These are phyloP conservation scores for Oscheius sp. DNA, from an alignment of 2,888 invertebrate genomes.

Conservation along the genomic window DNA sequence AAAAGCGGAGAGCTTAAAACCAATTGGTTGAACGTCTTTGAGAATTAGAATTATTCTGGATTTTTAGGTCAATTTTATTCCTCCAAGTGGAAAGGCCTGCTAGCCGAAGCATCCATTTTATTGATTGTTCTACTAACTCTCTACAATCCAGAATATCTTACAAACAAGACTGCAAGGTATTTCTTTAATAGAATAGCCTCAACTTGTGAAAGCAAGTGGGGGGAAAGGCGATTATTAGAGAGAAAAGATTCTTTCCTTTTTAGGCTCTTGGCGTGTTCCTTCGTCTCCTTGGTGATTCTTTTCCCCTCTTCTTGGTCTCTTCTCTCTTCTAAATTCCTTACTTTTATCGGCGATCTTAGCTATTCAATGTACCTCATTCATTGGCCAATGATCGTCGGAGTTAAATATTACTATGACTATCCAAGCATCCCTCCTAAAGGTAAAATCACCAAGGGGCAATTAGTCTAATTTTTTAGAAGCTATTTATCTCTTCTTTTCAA, in stretches of 20 bases:
- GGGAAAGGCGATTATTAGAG: too few species aligned
- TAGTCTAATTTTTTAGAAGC: background rate
- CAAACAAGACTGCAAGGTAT: background rate
- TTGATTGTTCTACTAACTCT: background rate
- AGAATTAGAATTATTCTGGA: too few species aligned
- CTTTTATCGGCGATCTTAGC: background rate
- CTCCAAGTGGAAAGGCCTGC: background rate
- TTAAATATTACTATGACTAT: background rate
- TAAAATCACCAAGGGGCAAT: background rate
- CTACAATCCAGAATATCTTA: background rate
- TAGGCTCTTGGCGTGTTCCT: background rate
- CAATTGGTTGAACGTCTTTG: too few species aligned
- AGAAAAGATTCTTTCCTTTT: too few species aligned
- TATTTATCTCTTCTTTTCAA: background rate
- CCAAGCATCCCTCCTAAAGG: background rate
- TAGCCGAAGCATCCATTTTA: background rate
- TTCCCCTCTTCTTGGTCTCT: background rate
- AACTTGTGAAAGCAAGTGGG: too few species aligned
- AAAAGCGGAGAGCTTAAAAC: background rate
- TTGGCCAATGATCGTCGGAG: slow-evolving; percentile 7
- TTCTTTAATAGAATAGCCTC: background rate
- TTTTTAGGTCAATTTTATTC: too few species aligned
- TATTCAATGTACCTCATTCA: slow-evolving; percentile 10
- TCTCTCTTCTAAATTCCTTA: background rate
- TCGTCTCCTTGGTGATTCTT: background rate